These are phyloP conservation scores for Sebastes itinus DNA, from an alignment of 2,797 vertebrate species.

Conservation along the genomic window DNA sequence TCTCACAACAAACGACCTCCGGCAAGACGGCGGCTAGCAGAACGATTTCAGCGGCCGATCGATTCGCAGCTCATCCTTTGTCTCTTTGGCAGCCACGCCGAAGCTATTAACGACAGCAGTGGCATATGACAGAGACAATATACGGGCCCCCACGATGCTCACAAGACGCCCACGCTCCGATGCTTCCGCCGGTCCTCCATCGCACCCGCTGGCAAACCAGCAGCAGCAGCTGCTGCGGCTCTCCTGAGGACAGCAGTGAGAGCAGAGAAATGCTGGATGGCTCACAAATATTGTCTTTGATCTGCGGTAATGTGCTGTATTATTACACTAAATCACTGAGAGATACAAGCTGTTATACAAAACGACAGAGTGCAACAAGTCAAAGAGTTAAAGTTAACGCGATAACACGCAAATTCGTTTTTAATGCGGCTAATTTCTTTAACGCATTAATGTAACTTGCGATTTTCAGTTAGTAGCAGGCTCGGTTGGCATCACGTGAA, in stretches of 20 bases:
- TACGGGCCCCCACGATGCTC: slow-evolving; percentile 16
- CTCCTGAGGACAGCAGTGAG: slow-evolving; percentile 9
- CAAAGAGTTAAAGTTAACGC: background rate
- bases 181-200: slow-evolving; percentile 19
- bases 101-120: slow-evolving; percentile 37
- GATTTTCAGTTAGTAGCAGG: too few relatives aligned
- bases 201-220: slow-evolving; percentile 15
- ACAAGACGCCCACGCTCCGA: slow-evolving; percentile 22
- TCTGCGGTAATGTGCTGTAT: background rate
- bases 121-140: slow-evolving; percentile 48
- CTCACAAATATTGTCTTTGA: slow-evolving; percentile 11
- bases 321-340: background rate
- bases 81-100: slow-evolving; percentile 21
- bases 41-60: background rate
- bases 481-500: too few relatives aligned
- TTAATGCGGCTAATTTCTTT: too few relatives aligned
- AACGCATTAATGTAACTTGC: too few relatives aligned
- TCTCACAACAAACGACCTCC: slow-evolving; percentile 16
- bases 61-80: slow-evolving; percentile 10
- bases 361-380: slow-evolving; percentile 6
- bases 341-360: background rate
- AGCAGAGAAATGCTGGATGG: slow-evolving; percentile 1
- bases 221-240: slow-evolving; percentile 5
- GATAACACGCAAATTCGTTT: too few relatives aligned
- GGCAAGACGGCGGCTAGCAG: background rate